Percentiles rank a stretch among this genome's conserved stretches.
Evolutionary conservation across 1,140 invertebrate species (phyloP).

Genomic region (Varroa destructor): DNA sequence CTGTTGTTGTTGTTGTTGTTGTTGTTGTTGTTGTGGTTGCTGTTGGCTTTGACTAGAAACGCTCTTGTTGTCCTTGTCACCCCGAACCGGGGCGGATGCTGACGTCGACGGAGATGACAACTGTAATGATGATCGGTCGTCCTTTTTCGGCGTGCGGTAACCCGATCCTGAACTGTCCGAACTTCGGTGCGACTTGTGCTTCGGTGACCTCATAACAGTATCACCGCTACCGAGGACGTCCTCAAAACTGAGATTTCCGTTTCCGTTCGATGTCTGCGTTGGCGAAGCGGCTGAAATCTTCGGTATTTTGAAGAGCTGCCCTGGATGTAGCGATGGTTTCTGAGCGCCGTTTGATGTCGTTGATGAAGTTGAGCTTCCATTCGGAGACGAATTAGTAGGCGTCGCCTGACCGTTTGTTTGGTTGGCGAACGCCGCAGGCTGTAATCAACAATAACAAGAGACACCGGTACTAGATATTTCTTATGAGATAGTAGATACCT

Average conservation of each 20-base stretch:
- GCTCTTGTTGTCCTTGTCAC: too few relatives aligned
- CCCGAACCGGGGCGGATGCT: too few relatives aligned
- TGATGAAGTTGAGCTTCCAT: neutral
- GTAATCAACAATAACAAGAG: neutral
- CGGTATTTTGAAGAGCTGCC: slow-evolving; percentile 10
- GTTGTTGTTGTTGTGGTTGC: neutral
- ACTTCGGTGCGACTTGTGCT: neutral
- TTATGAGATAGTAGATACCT: too few relatives aligned
- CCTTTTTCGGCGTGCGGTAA: slow-evolving; percentile 8
- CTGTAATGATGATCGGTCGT: neutral
- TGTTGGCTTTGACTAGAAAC: neutral
- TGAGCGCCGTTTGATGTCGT: neutral
- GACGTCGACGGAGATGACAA: too few relatives aligned
- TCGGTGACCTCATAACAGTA: slow-evolving; percentile 1
- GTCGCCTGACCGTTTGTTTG: slow-evolving; percentile 5
- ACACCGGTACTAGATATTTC: too few relatives aligned
- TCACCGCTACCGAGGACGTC: slow-evolving; percentile 21
- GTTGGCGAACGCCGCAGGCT: slow-evolving; percentile 25
- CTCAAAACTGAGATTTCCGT: neutral
- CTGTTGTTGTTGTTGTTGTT: neutral
- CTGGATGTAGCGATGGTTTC: slow-evolving; percentile 11
- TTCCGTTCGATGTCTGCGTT: neutral
- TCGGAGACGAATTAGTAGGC: neutral
- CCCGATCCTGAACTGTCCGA: neutral
- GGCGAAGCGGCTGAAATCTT: neutral